Evolutionary conservation across 2,888 invertebrate genomes (phyloP).

Genomic region (Erpobdella octoculata): DNA sequence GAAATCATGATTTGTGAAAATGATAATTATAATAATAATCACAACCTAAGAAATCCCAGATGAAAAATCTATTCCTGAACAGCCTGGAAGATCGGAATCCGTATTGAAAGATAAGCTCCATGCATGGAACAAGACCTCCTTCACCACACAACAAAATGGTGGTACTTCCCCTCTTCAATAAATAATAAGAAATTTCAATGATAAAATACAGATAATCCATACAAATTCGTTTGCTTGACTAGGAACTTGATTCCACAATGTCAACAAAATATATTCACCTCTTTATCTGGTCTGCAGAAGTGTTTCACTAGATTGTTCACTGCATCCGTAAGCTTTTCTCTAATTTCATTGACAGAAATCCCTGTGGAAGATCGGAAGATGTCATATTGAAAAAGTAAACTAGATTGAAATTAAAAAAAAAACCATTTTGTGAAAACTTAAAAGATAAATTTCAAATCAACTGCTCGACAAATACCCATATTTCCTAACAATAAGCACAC

Average conservation of each 20-base stretch:
- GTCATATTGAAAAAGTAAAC: too few species aligned
- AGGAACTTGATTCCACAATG: not conserved
- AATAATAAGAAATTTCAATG: not conserved
- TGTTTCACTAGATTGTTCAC: constrained; percentile 94
- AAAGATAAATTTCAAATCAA: too few species aligned
- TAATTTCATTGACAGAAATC: constrained; percentile 57
- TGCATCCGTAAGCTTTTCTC: constrained; percentile 74
- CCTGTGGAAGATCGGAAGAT: constrained; percentile 27
- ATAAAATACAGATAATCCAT: not conserved
- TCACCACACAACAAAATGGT: constrained; percentile 91
- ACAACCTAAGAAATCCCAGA: constrained; percentile 96
- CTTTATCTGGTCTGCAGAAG: constrained; percentile 79
- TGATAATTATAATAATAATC: not conserved
- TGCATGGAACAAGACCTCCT: constrained; percentile 79
- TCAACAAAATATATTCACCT: constrained; percentile 53
- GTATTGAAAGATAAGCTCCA: constrained; percentile 88
- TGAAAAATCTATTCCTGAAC: constrained; percentile 80
- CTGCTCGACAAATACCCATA: not conserved
- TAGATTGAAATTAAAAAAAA: too few species aligned
- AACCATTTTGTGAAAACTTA: too few species aligned
- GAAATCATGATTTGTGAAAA: too few species aligned
- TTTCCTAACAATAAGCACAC: not conserved
- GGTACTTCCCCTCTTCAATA: constrained; percentile 54
- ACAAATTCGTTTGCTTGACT: not conserved
- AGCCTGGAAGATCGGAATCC: constrained; percentile 87